These are phyloP conservation scores for Octonoba sinensis DNA, from an alignment of 2,888 invertebrate species.

Conservation along the genomic window DNA sequence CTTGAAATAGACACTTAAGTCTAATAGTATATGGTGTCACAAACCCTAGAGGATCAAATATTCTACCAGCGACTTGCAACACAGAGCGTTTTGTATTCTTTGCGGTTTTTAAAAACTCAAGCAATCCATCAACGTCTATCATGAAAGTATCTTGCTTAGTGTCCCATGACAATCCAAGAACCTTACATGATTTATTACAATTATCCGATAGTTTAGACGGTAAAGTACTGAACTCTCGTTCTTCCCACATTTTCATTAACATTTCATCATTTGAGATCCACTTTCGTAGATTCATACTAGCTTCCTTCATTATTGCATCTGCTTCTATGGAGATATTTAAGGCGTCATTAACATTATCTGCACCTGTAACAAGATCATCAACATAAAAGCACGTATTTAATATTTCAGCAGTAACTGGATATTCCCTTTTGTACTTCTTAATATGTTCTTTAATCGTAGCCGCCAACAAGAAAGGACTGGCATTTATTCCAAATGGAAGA, in stretches of 20 bases:
- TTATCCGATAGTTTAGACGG: no score
- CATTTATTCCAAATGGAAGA: no score
- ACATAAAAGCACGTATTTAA: not conserved
- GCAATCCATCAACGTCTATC: not conserved
- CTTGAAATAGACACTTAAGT: conserved; percentile 7
- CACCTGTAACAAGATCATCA: not conserved
- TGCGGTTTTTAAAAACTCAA: not conserved
- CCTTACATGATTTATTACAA: no score
- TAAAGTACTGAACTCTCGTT: no score
- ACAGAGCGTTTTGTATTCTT: no score
- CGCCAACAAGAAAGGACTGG: conserved; percentile 6
- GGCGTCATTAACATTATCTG: conserved; percentile 1
- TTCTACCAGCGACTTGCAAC: no score
- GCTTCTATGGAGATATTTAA: not conserved
- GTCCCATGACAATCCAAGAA: conserved; percentile 1
- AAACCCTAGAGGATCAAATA: no score
- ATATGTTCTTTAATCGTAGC: conserved; percentile 12
- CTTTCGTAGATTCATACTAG: no score
- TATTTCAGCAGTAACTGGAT: not conserved
- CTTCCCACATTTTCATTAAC: no score
- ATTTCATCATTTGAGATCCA: no score
- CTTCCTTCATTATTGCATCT: no score
- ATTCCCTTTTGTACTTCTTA: not conserved
- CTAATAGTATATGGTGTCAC: conserved; percentile 1
- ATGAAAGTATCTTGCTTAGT: not conserved